Evolutionary conservation across 2,888 invertebrate genomes (phyloP), one percentile per base, ranked within the genome.

Genomic region (Tethea ocularis): DNA sequence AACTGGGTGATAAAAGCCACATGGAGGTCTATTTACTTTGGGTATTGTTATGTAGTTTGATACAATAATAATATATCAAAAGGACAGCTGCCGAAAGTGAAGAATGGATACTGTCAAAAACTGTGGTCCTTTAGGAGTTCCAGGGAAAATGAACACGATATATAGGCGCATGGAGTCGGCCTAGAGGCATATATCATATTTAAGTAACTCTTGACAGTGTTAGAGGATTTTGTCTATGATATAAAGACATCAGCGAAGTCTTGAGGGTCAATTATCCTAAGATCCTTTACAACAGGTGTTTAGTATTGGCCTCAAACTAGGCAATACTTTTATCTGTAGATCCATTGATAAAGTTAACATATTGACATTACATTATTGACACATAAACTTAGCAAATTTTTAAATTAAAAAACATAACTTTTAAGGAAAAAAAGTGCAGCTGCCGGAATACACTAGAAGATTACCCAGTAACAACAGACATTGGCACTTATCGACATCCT

Each of bases 1-100:
- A 23, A 36, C 13, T 24, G 26, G 5, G n/a, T 41, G 23, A 65
- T 46, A 46, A 60, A 60, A 72, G 58, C 67, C 71, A n/a, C 17
- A 29, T 26, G 61, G 58, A 51, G 61, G 57, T 77, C 71, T 78
- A 46, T 46, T 20, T 46, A 20, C 46, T 46, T 46, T 46, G 52
- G 57, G 57, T 51, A 61, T 62, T 69, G 63, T 20, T 46, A 46
- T 46, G 46, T 67, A 68, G 69, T 78, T 69, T 77, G 74, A 75
- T 72, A 80, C 78, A 78, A 82, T 82, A 80, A 80, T 78, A 69
- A 84, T 84, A 82, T 78, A 80, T 83, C 83, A 82, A 74, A 67
- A 62, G 67, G 83, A 82, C 82, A 80, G 78, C 46, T 77, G 80
- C 79, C 79, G 77, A 83, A 76, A 15, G 75, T 84, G 84, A 84